Evolutionary conservation across 2,888 invertebrate genomes (phyloP), one percentile per base, ranked within the genome.

Genomic region (Volucella inanis): DNA sequence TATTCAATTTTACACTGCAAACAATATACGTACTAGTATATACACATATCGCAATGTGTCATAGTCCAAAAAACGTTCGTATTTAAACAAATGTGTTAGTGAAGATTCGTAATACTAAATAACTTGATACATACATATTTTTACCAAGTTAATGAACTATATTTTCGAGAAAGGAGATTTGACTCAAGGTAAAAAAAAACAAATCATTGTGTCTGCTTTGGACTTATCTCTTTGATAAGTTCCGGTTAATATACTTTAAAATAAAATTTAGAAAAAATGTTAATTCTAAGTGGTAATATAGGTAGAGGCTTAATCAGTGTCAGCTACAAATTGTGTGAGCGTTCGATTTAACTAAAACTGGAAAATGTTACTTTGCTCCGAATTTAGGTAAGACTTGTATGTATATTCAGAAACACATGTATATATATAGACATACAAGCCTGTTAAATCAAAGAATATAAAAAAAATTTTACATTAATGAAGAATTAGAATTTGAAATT

Each of bases 221-320:
- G 52, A 45, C 38, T 45, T 64, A 38, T 45, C 64, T 62, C 64
- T 38, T 64, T 31, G 15, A 45, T 15, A 39, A 54, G 72, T 75
- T 64, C 75, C 64, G 75, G 55, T 47, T 75, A 49, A 65, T 64
- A 65, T 57, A 65, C 47, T 75, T 49, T 10, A 47, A 18, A 18
- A 10, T 50, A 43, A 38, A 61, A 43, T 62, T 54, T 1, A 14
- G 52, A 38, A n/a, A 62, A 61, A 59, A 41, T 22, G 31, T 31
- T 6, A 31, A 54, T 72, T 62, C 72, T 72, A 15, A 22, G 15
- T 62, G 52, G 12, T 54, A 54, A 62, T 62, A 62, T 72, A 72
- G 54, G 72, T 3, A 39, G 61, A 71, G 41, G 9, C 31, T 41
- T 59, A 49, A 50, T n/a, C n/a, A n/a, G 39, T 41, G 49, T 47